Percentiles rank a stretch among this genome's conserved stretches.
phyloP scores from a whole-genome alignment of 2,113 vertebrate species.

The Osmerus eperlanus region DNA sequence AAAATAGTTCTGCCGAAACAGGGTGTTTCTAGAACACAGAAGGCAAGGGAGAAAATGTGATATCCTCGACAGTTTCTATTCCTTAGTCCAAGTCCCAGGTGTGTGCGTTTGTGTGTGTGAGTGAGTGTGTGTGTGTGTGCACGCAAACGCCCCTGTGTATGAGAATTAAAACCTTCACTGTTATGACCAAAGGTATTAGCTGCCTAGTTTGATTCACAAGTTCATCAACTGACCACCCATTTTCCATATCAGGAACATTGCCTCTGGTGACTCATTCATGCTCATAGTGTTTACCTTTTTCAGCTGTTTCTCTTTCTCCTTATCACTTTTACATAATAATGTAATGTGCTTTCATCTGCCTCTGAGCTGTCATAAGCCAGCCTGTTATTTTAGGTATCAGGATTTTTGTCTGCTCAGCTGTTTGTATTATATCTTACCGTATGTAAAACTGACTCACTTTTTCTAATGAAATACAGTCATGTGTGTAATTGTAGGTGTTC shows the following conservation, averaged over 20 bases:
- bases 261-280: neutral
- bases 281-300: neutral
- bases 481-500: neutral
- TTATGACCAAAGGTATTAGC: no score
- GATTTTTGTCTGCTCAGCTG: neutral
- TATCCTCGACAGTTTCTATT: constrained; percentile 43
- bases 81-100: constrained; percentile 15
- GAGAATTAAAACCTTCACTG: no score
- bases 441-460: neutral
- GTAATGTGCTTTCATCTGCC: neutral
- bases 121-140: neutral
- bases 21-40: constrained; percentile 36
- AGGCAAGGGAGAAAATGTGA: constrained; percentile 35
- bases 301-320: neutral
- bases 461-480: neutral
- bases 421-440: neutral
- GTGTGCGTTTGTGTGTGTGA: constrained; percentile 2
- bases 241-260: neutral
- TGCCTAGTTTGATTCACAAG: no score
- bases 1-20: constrained; percentile 42
- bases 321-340: neutral
- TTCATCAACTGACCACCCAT: neutral
- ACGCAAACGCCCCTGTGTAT: no score
- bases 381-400: neutral
- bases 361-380: neutral